Evolutionary conservation across 2,888 invertebrate species (phyloP).

Genomic region (Ypsolopha scabrella): DNA sequence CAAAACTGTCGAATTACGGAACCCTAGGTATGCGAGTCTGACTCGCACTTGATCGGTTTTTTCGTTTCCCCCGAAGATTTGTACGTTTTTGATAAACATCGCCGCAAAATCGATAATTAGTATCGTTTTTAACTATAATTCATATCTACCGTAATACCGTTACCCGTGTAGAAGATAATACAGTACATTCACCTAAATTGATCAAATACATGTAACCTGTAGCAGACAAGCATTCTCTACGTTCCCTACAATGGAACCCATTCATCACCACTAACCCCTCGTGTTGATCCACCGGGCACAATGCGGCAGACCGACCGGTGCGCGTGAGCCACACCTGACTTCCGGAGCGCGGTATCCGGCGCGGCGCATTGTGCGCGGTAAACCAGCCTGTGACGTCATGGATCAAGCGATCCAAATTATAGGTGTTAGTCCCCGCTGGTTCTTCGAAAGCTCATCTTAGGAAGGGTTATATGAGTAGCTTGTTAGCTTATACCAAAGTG

Average conservation of each 20-base stretch:
- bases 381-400: constrained; percentile 37
- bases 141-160: neutral
- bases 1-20: too few species aligned
- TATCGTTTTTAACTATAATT: neutral
- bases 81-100: too few species aligned
- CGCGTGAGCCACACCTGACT: constrained; percentile 32
- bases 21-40: too few species aligned
- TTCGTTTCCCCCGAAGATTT: too few species aligned
- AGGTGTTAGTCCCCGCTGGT: neutral
- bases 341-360: constrained; percentile 43
- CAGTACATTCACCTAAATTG: neutral
- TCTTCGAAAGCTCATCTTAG: neutral
- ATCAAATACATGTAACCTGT: too few species aligned
- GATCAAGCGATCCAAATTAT: constrained; percentile 15
- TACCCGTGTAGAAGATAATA: neutral
- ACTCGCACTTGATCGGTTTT: too few species aligned
- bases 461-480: neutral
- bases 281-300: neutral
- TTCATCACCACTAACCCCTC: neutral
- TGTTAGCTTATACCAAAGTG: neutral
- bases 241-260: neutral
- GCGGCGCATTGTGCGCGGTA: constrained; percentile 32
- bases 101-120: too few species aligned
- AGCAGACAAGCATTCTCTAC: too few species aligned
- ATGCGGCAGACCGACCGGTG: constrained; percentile 10